Evolutionary conservation across 2,113 vertebrate genomes (phyloP).

Genomic region (Marmota flaviventris): DNA sequence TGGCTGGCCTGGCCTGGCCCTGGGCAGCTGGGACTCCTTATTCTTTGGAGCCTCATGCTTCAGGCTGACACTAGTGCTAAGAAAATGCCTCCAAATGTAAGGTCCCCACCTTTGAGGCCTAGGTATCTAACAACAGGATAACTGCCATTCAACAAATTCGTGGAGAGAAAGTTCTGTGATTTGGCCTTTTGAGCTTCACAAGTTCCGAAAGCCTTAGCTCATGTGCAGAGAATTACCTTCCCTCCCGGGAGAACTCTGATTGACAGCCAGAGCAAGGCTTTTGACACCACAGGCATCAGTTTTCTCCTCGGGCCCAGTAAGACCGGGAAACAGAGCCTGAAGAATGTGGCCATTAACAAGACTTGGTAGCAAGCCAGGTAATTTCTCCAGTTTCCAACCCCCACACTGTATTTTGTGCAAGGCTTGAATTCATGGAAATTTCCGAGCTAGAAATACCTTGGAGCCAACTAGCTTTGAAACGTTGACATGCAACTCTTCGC

Average conservation of each 20-base stretch:
- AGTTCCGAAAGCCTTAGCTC: not conserved
- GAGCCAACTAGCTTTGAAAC: slow-evolving; percentile 71
- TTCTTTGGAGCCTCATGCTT: not conserved
- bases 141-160: not conserved
- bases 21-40: not conserved
- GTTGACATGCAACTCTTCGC: slow-evolving; percentile 59
- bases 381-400: slow-evolving; percentile 62
- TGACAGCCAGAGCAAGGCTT: slow-evolving; percentile 27
- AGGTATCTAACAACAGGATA: not conserved
- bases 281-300: not conserved
- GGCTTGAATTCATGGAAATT: slow-evolving; percentile 78
- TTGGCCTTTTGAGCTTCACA: not conserved
- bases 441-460: slow-evolving; percentile 77
- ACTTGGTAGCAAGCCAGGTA: slow-evolving; percentile 67
- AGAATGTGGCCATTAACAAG: slow-evolving; percentile 33
- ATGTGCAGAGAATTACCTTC: not conserved
- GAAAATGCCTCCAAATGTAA: not conserved
- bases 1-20: not conserved
- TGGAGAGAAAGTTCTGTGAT: not conserved
- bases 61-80: not conserved
- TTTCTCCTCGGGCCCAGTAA: slow-evolving; percentile 11
- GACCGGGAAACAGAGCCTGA: slow-evolving; percentile 14
- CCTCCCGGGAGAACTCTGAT: not conserved
- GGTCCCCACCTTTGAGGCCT: not conserved
- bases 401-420: slow-evolving; percentile 49